Base-by-base conservation (phyloP, 2,797 vertebrate species). In the Cynodonichthys magdalenae region DNA sequence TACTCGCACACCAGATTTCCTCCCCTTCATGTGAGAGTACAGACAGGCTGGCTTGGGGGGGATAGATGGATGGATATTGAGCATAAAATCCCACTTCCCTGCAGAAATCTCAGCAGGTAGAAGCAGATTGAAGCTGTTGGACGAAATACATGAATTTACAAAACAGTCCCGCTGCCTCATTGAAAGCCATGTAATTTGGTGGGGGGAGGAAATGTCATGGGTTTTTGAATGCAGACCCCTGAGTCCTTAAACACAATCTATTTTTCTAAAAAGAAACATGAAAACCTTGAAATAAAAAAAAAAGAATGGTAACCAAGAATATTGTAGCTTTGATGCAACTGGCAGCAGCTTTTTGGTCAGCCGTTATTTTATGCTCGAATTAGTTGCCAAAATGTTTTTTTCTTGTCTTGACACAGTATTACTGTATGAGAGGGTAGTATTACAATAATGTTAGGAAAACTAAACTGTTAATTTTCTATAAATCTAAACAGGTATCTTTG, bases 61-160 rank as follows among this genome's bases (percentile, higher is more conserved):
- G 68, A 50, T 63, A 63, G 78, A 81, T 73, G 51, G 75, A 83
- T 57, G 63, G 61, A 71, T 77, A 71, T 73, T 83, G 81, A 81
- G 67, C 63, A 65, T 66, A 66, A 87, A 87, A 89, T 85, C 80
- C 84, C 27, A 59, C 79, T 84, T 82, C 75, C 79, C 79, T 54
- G 71, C 45, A 47, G 80, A 87, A 83, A 81, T 79, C 81, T 77
- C 86, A 82, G 85, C 83, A 89, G 77, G 85, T 80, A 74, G 79
- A 80, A 70, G 74, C 71, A 79, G 71, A 83, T 71, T 86, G 82
- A 69, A 73, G 79, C 78, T 69, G 78, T 36, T 79, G 82, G 79
- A 79, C 59, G 63, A 74, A 85, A 86, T 75, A 63, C 71, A 73
- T 63, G 61, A 81, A 82, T 85, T 85, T 75, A 34, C 66, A 71